Conservation (phyloP, 2,888 invertebrate genomes). For the Lithodes maja region DNA sequence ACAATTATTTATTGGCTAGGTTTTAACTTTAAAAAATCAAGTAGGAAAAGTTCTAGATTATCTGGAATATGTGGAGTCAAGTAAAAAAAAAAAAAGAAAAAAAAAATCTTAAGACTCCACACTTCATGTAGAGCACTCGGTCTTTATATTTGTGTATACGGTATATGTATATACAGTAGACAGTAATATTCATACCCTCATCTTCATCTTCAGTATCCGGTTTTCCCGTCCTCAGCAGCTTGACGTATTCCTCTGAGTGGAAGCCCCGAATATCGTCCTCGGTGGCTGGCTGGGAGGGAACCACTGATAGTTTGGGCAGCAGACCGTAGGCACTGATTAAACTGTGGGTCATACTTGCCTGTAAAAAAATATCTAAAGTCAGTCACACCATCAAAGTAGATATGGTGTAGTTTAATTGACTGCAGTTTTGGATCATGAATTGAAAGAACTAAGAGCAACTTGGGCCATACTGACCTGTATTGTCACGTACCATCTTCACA, state of each 20-base stretch:
- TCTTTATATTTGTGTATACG: too few relatives aligned
- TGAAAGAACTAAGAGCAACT: neutral
- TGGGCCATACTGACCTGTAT: neutral
- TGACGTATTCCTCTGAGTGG: constrained; percentile 62
- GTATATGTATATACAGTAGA: too few relatives aligned
- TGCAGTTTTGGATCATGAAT: neutral
- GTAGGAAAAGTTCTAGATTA: too few relatives aligned
- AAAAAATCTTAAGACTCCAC: too few relatives aligned
- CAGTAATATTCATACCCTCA: neutral
- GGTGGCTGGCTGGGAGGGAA: constrained; percentile 45
- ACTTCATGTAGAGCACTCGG: too few relatives aligned
- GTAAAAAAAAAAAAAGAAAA: too few relatives aligned
- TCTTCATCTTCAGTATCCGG: constrained; percentile 42
- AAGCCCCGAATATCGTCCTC: constrained; percentile 58
- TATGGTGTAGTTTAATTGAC: neutral
- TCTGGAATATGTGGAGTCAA: too few relatives aligned
- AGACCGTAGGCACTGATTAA: constrained; percentile 62
- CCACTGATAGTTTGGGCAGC: constrained; percentile 41
- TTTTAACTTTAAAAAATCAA: too few relatives aligned
- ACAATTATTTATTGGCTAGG: too few relatives aligned
- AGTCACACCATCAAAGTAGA: neutral
- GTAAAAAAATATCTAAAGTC: neutral
- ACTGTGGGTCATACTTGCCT: constrained; percentile 61
- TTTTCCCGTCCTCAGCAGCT: constrained; percentile 45
- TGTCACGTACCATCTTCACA: neutral